Conservation (phyloP, 2,797 vertebrate genomes). For the Pitangus sulphuratus region DNA sequence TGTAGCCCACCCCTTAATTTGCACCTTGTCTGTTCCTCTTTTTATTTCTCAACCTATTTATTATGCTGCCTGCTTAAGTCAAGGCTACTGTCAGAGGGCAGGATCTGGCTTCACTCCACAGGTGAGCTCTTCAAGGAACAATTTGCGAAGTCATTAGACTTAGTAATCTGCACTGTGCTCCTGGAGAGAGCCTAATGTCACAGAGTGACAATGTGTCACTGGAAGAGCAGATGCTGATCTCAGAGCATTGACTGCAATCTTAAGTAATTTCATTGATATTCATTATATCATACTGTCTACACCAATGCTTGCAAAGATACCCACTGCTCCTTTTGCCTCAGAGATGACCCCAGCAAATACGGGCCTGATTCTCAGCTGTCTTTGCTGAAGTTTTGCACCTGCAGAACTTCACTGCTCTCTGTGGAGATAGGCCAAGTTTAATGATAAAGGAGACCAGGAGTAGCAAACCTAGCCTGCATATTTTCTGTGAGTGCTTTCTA, state of each 20-base stretch:
- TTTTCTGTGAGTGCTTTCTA: not conserved
- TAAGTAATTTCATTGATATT: not conserved
- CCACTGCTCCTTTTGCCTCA: not conserved
- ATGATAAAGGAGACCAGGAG: not conserved
- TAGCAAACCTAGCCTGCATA: not conserved
- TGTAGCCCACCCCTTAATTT: not conserved
- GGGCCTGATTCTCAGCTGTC: not conserved
- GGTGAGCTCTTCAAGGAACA: not conserved
- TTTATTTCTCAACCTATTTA: not conserved
- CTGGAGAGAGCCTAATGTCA: not conserved
- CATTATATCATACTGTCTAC: not conserved
- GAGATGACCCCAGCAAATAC: not conserved
- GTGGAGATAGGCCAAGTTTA: not conserved
- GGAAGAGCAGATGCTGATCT: not conserved
- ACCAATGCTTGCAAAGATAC: not conserved
- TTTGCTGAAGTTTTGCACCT: not conserved
- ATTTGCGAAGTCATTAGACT: not conserved
- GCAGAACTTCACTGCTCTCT: not conserved
- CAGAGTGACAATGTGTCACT: not conserved
- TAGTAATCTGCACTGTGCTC: not conserved
- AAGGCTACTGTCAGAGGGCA: not conserved
- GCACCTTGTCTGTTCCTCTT: not conserved
- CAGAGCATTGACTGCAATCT: not conserved
- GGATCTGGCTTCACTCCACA: not conserved
- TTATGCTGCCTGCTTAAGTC: not conserved